Evolutionary conservation across 1,140 invertebrate genomes (phyloP).

Genomic region (Drosophila neocordata): DNA sequence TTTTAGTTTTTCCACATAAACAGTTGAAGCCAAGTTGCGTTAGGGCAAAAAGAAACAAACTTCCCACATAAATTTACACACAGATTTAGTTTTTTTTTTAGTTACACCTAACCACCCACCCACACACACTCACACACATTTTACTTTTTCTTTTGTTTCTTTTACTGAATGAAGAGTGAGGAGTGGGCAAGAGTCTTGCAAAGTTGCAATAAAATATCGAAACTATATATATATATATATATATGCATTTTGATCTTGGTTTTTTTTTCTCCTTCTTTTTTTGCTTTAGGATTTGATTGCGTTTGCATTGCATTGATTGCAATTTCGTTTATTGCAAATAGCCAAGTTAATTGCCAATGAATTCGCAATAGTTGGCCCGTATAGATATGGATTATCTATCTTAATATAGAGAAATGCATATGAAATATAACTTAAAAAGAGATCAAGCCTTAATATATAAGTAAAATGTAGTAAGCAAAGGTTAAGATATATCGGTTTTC

Average conservation of each 20-base stretch:
- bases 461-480: no score
- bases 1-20: background rate
- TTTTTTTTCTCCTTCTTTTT: background rate
- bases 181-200: conserved; percentile 27
- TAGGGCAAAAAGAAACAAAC: conserved; percentile 32
- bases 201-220: conserved; percentile 47
- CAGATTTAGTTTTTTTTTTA: conserved; percentile 33
- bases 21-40: background rate
- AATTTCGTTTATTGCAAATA: conserved; percentile 34
- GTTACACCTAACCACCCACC: conserved; percentile 15
- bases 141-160: conserved; percentile 33
- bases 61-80: conserved; percentile 75
- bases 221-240: conserved; percentile 7
- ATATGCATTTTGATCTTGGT: background rate
- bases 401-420: no score
- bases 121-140: conserved; percentile 40
- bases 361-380: no score
- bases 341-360: conserved; percentile 35
- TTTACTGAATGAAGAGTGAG: conserved; percentile 21
- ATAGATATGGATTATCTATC: no score
- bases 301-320: conserved; percentile 51
- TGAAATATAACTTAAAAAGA: no score
- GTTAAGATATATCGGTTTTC: no score
- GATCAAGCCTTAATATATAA: no score
- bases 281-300: conserved; percentile 1